Evolutionary conservation across 1,140 invertebrate genomes (phyloP).

Genomic region (Lithobius niger): DNA sequence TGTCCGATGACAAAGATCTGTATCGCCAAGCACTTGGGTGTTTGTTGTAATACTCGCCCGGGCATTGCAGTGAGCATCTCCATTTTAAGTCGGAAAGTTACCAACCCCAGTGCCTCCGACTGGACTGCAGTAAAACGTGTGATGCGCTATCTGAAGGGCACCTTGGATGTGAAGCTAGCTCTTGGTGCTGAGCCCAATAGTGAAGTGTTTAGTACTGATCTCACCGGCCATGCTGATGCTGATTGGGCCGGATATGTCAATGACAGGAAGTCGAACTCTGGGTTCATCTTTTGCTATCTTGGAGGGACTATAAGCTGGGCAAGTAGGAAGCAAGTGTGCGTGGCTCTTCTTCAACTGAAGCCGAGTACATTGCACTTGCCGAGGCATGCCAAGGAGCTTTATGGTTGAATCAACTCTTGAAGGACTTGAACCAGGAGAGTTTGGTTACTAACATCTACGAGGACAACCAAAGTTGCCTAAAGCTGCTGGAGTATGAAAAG

Average conservation of each 20-base stretch:
- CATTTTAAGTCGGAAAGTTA: neutral
- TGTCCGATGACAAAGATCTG: too few species aligned
- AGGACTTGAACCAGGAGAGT: neutral
- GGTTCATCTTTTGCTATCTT: constrained; percentile 26
- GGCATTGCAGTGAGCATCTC: neutral
- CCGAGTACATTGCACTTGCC: constrained; percentile 29
- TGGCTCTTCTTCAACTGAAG: constrained; percentile 27
- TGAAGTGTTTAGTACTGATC: too few species aligned
- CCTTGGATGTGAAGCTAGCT: too few species aligned
- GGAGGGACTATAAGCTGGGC: constrained; percentile 23
- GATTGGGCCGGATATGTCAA: neutral
- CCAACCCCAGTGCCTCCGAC: neutral
- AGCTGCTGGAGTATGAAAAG: neutral
- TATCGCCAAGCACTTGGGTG: neutral
- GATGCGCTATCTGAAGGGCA: neutral
- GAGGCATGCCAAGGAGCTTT: constrained; percentile 27
- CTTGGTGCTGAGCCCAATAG: too few species aligned
- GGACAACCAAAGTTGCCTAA: neutral
- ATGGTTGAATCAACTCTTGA: constrained; percentile 13
- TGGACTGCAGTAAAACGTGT: neutral
- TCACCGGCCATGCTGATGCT: neutral
- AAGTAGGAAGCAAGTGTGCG: constrained; percentile 21
- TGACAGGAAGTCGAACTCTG: constrained; percentile 28
- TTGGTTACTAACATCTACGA: neutral
- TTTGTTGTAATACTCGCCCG: neutral